These are phyloP conservation scores for Lampris incognitus DNA, from an alignment of 2,113 vertebrate genomes.

Conservation along the genomic window DNA sequence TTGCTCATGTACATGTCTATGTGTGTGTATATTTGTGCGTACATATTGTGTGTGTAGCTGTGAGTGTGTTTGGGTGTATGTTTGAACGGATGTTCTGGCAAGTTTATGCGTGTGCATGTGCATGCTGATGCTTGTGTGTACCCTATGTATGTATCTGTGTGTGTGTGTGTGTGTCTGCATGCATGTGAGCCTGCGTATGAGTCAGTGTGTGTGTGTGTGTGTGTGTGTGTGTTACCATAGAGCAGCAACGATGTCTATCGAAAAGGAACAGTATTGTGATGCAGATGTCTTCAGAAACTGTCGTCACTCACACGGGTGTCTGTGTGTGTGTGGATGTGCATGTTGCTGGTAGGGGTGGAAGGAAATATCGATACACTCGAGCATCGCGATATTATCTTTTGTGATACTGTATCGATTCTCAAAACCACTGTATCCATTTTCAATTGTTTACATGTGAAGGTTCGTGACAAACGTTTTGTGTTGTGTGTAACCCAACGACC, in stretches of 20 bases:
- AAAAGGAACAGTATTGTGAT: slow-evolving; percentile 46
- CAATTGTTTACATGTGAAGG: too few species aligned
- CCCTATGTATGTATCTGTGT: not conserved
- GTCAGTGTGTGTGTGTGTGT: slow-evolving; percentile 9
- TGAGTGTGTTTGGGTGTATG: too few species aligned
- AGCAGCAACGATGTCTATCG: not conserved
- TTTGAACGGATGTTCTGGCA: too few species aligned
- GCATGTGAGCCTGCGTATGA: not conserved
- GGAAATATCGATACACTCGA: too few species aligned
- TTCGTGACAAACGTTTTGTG: too few species aligned
- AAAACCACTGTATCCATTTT: too few species aligned
- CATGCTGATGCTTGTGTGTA: not conserved
- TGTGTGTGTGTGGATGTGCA: slow-evolving; percentile 3
- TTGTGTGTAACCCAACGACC: too few species aligned
- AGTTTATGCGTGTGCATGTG: not conserved
- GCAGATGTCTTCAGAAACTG: slow-evolving; percentile 51
- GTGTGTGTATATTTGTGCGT: too few species aligned
- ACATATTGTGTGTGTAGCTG: too few species aligned
- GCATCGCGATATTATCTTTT: too few species aligned
- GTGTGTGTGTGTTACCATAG: slow-evolving; percentile 5
- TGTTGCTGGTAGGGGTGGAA: not conserved
- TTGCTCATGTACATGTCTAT: too few species aligned
- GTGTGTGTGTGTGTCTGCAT: slow-evolving; percentile 15
- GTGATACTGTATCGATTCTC: too few species aligned
- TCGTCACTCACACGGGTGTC: not conserved